Conservation (phyloP, 1,140 invertebrate genomes). For the Orchesella cincta region DNA sequence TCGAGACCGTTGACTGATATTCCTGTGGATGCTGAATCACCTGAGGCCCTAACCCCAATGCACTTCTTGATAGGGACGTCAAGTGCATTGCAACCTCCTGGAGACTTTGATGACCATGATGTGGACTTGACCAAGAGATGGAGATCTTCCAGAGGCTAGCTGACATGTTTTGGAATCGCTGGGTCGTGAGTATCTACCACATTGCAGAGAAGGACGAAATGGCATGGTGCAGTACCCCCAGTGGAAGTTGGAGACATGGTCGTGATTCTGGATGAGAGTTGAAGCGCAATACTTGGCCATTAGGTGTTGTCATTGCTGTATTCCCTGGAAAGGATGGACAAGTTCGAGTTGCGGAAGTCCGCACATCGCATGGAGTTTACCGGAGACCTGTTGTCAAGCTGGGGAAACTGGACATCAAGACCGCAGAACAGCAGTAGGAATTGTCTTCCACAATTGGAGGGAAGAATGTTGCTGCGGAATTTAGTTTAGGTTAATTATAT, state of each 20-base stretch:
- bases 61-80: constrained; percentile 13
- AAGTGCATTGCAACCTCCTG: background rate
- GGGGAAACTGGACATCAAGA: background rate
- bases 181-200: constrained; percentile 39
- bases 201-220: constrained; percentile 35
- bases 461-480: too few relatives aligned
- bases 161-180: constrained; percentile 43
- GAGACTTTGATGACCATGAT: constrained; percentile 19
- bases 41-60: background rate
- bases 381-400: constrained; percentile 7
- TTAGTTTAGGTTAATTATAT: too few relatives aligned
- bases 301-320: background rate
- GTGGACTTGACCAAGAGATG: constrained; percentile 22
- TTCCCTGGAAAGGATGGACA: constrained; percentile 5
- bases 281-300: background rate
- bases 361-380: background rate
- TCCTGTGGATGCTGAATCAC: background rate
- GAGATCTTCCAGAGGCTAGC: constrained; percentile 30
- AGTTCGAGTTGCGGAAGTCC: background rate
- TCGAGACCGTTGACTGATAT: background rate
- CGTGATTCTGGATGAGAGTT: background rate
- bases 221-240: background rate
- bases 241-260: constrained; percentile 26
- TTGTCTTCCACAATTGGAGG: background rate
- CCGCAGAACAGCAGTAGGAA: background rate